Evolutionary conservation across 2,888 invertebrate genomes (phyloP), one percentile per base, ranked within the genome.

Genomic region (Sesia apiformis): DNA sequence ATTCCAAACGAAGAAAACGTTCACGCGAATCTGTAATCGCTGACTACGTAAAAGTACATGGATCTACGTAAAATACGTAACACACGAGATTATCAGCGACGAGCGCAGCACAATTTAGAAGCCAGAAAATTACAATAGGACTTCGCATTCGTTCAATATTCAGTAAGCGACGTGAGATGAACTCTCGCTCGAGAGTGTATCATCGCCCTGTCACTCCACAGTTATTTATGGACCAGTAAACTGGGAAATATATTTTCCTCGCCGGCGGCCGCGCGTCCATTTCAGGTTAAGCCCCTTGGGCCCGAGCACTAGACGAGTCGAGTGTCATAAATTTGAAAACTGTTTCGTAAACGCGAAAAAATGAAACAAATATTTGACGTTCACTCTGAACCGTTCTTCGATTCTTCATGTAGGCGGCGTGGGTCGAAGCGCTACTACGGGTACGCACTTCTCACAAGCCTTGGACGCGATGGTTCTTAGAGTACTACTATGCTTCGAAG

Each of bases 171-270:
- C 69, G 75, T 70, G 80, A 80, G 83, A 85, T 84, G 84, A 83
- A 84, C 85, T 83, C 82, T 72, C 76, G 78, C 74, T 70, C 67
- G 72, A 67, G 79, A 84, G 85, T 87, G 86, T 87, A 88, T 89
- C 88, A 88, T 87, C 86, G 79, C 76, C 70, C 83, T 83, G 88
- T 88, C 88, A 89, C 87, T 88, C 85, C 76, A 74, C 78, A 65
- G 84, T 87, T 88, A 89, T 89, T 89, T 89, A 88, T 88, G 85
- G 79, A 75, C 81, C 84, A 87, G 88, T 88, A 85, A 88, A 88
- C 88, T 86, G 84, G 84, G 79, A 89, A 86, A 89, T 88, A 87
- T 87, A 88, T 88, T 85, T 87, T 87, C 80, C 81, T 78, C 83
- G 74, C 74, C 76, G 78, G 73, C 83, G 81, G 78, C 78, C 79